Evolutionary conservation across 1,140 invertebrate species (phyloP).

Genomic region (Drosophila santomea): DNA sequence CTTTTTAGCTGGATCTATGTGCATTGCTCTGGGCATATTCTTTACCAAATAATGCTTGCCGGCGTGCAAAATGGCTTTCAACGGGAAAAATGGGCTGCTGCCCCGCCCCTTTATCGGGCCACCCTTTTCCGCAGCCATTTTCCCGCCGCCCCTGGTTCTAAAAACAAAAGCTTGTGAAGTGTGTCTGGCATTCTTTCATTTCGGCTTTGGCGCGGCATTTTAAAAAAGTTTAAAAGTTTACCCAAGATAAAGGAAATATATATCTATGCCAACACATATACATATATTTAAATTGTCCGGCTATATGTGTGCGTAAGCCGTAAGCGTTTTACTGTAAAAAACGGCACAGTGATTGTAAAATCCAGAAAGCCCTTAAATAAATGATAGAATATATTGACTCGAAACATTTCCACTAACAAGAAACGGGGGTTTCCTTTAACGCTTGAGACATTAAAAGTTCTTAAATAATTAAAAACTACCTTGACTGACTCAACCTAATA

Average conservation of each 20-base stretch:
- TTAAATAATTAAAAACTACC: too few relatives aligned
- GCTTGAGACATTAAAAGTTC: too few relatives aligned
- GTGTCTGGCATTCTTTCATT: slow-evolving; percentile 76
- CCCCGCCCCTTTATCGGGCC: background rate
- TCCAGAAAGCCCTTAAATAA: background rate
- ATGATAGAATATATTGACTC: background rate
- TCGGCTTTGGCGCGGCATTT: slow-evolving; percentile 63
- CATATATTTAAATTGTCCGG: slow-evolving; percentile 45
- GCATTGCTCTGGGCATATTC: slow-evolving; percentile 72
- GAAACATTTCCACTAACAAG: background rate
- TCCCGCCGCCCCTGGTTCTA: slow-evolving; percentile 21
- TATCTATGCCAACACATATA: slow-evolving; percentile 27
- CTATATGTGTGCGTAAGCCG: slow-evolving; percentile 43
- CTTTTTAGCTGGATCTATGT: slow-evolving; percentile 40
- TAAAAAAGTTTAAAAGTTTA: slow-evolving; percentile 79
- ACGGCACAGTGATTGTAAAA: slow-evolving; percentile 21
- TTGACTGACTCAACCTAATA: too few relatives aligned
- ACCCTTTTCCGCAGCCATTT: background rate
- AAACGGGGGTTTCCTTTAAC: too few relatives aligned
- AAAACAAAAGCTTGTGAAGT: slow-evolving; percentile 66
- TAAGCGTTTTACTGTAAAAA: slow-evolving; percentile 57
- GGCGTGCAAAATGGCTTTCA: slow-evolving; percentile 75
- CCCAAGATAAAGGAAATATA: slow-evolving; percentile 77
- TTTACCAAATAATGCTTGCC: slow-evolving; percentile 68
- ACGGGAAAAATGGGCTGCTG: slow-evolving; percentile 33